Evolutionary conservation across 2,888 invertebrate species (phyloP).

Genomic region (Perithous albicinctus): DNA sequence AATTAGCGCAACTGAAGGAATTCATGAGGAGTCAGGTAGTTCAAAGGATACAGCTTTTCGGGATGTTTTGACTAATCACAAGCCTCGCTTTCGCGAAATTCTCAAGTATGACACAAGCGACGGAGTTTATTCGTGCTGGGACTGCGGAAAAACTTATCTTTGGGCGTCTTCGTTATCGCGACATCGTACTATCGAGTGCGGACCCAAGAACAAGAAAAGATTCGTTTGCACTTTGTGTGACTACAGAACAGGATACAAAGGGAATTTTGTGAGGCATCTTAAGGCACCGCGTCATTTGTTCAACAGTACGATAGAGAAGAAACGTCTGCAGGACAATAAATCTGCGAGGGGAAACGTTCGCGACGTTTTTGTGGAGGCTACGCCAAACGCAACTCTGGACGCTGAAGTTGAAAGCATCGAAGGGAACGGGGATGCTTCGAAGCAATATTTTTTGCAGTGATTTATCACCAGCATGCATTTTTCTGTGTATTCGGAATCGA

Average conservation of each 20-base stretch:
- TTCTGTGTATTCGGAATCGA: constrained; percentile 7
- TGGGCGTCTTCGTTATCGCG: constrained; percentile 69
- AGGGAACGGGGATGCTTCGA: neutral
- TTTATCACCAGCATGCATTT: neutral
- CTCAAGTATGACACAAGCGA: constrained; percentile 57
- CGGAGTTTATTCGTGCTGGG: constrained; percentile 66
- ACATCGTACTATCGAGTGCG: constrained; percentile 68
- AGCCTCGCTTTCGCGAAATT: constrained; percentile 63
- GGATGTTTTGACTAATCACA: constrained; percentile 33
- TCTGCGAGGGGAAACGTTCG: neutral
- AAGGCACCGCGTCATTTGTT: constrained; percentile 63
- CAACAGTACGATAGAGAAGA: constrained; percentile 44
- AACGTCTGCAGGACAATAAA: neutral
- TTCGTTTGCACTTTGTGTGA: constrained; percentile 65
- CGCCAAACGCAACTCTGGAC: neutral
- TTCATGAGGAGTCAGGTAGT: constrained; percentile 1
- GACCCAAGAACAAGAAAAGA: constrained; percentile 63
- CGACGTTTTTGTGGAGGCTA: neutral
- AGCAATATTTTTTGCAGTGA: constrained; percentile 14
- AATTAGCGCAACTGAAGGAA: constrained; percentile 5
- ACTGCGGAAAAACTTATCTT: constrained; percentile 67
- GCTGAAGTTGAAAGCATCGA: neutral
- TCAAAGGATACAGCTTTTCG: constrained; percentile 1
- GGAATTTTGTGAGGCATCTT: constrained; percentile 67
- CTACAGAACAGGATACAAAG: constrained; percentile 65